phyloP scores from a whole-genome alignment of 2,888 invertebrate genomes.

The Epicampocera succincta region DNA sequence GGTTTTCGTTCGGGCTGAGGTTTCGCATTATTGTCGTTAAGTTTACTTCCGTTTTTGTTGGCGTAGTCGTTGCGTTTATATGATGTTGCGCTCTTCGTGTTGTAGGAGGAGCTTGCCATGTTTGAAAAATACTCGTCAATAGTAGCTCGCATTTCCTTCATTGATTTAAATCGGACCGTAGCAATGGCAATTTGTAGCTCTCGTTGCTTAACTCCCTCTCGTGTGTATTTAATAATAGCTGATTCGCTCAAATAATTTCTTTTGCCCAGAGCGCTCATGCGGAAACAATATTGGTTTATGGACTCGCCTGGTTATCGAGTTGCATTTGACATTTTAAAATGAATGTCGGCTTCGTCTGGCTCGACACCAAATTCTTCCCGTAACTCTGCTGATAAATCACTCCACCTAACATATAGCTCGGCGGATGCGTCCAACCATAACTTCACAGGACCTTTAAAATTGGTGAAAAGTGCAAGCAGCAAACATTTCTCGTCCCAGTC shows the following conservation, averaged over 20 bases:
- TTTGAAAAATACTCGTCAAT: slow-evolving; percentile 53
- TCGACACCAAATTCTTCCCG: slow-evolving; percentile 37
- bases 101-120: slow-evolving; percentile 3
- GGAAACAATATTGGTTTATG: slow-evolving; percentile 57
- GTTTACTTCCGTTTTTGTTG: not conserved
- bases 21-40: no score
- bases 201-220: slow-evolving; percentile 44
- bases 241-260: slow-evolving; percentile 52
- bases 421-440: slow-evolving; percentile 46
- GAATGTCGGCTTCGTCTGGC: slow-evolving; percentile 48
- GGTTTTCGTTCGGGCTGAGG: not conserved
- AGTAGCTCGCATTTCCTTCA: slow-evolving; percentile 56
- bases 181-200: slow-evolving; percentile 52
- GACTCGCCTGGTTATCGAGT: slow-evolving; percentile 22
- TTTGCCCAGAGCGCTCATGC: slow-evolving; percentile 49
- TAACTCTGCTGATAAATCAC: slow-evolving; percentile 31
- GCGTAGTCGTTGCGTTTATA: not conserved
- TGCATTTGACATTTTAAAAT: slow-evolving; percentile 43
- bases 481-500: slow-evolving; percentile 45
- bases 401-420: slow-evolving; percentile 13
- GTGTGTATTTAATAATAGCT: slow-evolving; percentile 56
- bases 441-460: slow-evolving; percentile 43
- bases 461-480: slow-evolving; percentile 39
- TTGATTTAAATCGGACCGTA: slow-evolving; percentile 17
- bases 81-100: not conserved